phyloP scores from a whole-genome alignment of 1,140 invertebrate species.

The Drosophila aff. region DNA sequence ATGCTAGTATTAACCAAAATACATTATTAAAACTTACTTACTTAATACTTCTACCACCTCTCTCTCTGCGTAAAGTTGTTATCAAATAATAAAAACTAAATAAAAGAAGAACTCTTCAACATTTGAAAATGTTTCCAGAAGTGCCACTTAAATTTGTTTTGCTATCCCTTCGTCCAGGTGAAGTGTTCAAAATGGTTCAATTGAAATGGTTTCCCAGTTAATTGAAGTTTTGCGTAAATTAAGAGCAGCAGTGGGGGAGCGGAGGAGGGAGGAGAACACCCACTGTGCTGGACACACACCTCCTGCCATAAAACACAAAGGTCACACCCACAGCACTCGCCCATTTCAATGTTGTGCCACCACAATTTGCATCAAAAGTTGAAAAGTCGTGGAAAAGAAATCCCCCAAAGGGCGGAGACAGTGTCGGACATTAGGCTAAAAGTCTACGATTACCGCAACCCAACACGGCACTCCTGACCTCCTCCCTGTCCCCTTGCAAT shows the following conservation, averaged over 20 bases:
- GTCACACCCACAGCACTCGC: constrained; percentile 33
- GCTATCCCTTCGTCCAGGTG: background rate
- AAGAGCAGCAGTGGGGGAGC: no score
- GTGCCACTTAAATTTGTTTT: constrained; percentile 11
- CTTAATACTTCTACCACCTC: background rate
- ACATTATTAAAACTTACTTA: background rate
- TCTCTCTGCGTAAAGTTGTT: background rate
- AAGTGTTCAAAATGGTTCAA: constrained; percentile 29
- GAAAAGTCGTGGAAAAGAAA: constrained; percentile 56
- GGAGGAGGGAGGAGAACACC: background rate
- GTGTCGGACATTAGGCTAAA: constrained; percentile 61
- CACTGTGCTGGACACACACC: constrained; percentile 11
- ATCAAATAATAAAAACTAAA: constrained; percentile 3
- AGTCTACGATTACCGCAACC: constrained; percentile 73
- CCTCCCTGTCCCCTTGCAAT: constrained; percentile 3
- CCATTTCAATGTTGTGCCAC: constrained; percentile 27
- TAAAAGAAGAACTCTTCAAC: constrained; percentile 13
- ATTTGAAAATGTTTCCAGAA: constrained; percentile 16
- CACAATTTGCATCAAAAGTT: constrained; percentile 66
- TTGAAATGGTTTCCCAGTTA: constrained; percentile 31
- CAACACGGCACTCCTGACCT: constrained; percentile 16
- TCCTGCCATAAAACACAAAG: constrained; percentile 33
- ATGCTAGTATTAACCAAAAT: no score
- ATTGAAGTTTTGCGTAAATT: constrained; percentile 26
- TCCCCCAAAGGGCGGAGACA: constrained; percentile 21